Conservation (phyloP, 2,888 invertebrate species). For the Lepidochrysops patricia region DNA sequence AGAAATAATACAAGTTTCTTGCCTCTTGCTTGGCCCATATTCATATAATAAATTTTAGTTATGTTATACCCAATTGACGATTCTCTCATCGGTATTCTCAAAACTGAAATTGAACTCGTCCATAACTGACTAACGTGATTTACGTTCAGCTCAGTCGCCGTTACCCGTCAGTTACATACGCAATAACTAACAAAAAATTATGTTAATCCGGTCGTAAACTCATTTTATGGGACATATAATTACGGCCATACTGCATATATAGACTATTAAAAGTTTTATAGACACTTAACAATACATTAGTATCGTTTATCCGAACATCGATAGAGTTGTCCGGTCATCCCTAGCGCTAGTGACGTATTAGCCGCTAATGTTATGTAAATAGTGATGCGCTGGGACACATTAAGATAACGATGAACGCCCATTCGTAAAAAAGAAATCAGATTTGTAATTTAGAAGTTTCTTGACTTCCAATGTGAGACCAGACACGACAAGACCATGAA, state of each 20-base stretch:
- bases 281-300: slow-evolving; percentile 7
- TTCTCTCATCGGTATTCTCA: neutral
- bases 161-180: neutral
- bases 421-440: neutral
- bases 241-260: neutral
- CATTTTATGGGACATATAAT: slow-evolving; percentile 11
- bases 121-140: neutral
- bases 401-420: slow-evolving; percentile 33
- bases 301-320: slow-evolving; percentile 4
- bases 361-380: slow-evolving; percentile 72
- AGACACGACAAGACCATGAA: neutral
- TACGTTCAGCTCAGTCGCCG: slow-evolving; percentile 8
- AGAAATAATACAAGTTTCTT: no score
- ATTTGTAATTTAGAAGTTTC: neutral
- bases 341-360: slow-evolving; percentile 35
- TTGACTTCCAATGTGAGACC: slow-evolving; percentile 6
- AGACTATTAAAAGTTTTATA: slow-evolving; percentile 5
- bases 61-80: neutral
- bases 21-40: no score
- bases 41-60: no score
- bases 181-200: slow-evolving; percentile 6
- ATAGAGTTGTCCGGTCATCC: slow-evolving; percentile 8
- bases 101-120: neutral
- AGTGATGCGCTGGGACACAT: slow-evolving; percentile 46
- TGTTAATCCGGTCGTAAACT: slow-evolving; percentile 8